Evolutionary conservation across 2,888 invertebrate species (phyloP).

Genomic region (Tiphia femorata): DNA sequence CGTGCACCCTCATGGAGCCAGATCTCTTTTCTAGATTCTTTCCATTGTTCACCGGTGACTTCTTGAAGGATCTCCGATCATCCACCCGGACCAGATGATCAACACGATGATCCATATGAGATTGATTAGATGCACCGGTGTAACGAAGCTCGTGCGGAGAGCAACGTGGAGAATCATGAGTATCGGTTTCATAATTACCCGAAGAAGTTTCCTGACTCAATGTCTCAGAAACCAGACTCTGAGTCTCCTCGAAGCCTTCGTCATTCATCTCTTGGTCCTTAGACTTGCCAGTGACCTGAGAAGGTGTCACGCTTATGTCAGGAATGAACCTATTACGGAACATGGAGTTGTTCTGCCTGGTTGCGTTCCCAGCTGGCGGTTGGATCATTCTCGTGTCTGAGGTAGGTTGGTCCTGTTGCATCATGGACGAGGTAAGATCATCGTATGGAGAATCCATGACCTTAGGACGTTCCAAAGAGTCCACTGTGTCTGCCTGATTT

Average conservation of each 20-base stretch:
- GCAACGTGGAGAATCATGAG: constrained; percentile 70
- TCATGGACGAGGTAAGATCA: background rate
- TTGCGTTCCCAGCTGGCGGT: background rate
- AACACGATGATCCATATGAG: background rate
- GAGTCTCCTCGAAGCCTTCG: constrained; percentile 92
- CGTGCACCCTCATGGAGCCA: constrained; percentile 28
- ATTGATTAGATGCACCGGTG: background rate
- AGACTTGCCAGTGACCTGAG: constrained; percentile 59
- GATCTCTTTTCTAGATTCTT: constrained; percentile 23
- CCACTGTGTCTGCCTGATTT: constrained; percentile 1
- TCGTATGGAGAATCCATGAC: background rate
- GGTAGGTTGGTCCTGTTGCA: background rate
- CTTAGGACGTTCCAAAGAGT: background rate
- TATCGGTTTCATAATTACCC: constrained; percentile 76
- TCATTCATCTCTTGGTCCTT: constrained; percentile 83
- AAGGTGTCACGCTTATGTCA: constrained; percentile 70
- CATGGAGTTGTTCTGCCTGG: constrained; percentile 24
- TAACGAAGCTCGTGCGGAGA: constrained; percentile 60
- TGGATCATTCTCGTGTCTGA: background rate
- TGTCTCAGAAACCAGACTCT: constrained; percentile 88
- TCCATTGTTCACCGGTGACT: background rate
- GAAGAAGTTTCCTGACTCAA: constrained; percentile 89
- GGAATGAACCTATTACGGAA: constrained; percentile 61
- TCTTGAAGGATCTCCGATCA: background rate
- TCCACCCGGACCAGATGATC: background rate